Conservation (phyloP, 1,140 invertebrate species). For the Chironomus tepperi region DNA sequence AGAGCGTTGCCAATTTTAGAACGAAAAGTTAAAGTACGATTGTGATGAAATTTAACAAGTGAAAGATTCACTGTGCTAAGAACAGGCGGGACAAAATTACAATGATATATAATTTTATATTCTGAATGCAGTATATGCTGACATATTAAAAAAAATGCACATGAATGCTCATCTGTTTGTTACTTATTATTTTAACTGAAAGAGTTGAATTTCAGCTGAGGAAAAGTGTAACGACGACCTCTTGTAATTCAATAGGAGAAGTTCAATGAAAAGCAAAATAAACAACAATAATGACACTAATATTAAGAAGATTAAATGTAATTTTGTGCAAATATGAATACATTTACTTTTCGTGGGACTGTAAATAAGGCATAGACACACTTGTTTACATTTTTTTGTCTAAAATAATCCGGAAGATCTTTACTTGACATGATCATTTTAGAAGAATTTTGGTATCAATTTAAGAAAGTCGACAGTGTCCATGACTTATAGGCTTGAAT, state of each 20-base stretch:
- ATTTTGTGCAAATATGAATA: neutral
- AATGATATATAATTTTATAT: too few relatives aligned
- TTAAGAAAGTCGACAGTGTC: too few relatives aligned
- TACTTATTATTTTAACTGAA: neutral
- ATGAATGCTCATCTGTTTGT: neutral
- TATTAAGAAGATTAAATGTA: conserved; percentile 1
- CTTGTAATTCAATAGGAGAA: neutral
- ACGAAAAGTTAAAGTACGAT: too few relatives aligned
- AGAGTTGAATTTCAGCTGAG: neutral
- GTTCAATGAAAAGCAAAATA: neutral
- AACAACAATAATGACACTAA: neutral
- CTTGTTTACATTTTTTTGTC: too few relatives aligned
- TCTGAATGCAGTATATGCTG: neutral
- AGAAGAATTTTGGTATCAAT: too few relatives aligned
- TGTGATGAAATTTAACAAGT: too few relatives aligned
- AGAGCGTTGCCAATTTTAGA: neutral
- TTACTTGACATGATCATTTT: too few relatives aligned
- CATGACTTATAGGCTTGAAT: too few relatives aligned
- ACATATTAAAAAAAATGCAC: neutral
- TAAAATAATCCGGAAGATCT: too few relatives aligned
- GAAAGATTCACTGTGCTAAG: too few relatives aligned
- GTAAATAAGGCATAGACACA: neutral
- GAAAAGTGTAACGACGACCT: conserved; percentile 9
- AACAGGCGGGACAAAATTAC: too few relatives aligned
- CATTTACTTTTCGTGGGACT: neutral